Evolutionary conservation across 2,888 invertebrate genomes (phyloP).

Genomic region (Volucella bombylans): DNA sequence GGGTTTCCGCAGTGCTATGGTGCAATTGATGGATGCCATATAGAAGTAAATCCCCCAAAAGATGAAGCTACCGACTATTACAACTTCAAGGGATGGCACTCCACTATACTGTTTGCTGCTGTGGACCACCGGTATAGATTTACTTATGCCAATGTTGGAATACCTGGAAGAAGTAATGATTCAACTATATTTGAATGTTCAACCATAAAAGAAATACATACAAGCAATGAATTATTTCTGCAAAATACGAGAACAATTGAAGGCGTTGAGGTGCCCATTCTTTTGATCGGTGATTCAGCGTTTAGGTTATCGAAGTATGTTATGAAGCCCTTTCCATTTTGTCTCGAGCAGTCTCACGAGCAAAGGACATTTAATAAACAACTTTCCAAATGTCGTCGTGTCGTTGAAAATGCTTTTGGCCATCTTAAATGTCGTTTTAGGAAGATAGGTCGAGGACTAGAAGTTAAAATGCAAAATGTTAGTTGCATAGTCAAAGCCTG

Average conservation of each 20-base stretch:
- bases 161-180: constrained; percentile 43
- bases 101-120: constrained; percentile 44
- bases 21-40: constrained; percentile 21
- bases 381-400: background rate
- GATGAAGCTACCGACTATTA: constrained; percentile 39
- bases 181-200: constrained; percentile 27
- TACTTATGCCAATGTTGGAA: constrained; percentile 33
- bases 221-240: background rate
- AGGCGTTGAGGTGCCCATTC: too few species aligned
- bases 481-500: background rate
- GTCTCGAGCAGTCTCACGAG: constrained; percentile 19
- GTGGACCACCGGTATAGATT: constrained; percentile 33
- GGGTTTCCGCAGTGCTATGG: constrained; percentile 9
- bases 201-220: background rate
- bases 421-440: constrained; percentile 37
- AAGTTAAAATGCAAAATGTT: constrained; percentile 26
- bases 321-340: constrained; percentile 36
- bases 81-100: constrained; percentile 49
- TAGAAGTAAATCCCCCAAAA: constrained; percentile 40
- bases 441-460: too few species aligned
- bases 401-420: constrained; percentile 36
- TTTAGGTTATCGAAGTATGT: constrained; percentile 20
- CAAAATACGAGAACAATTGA: background rate
- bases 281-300: constrained; percentile 9
- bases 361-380: constrained; percentile 27